Evolutionary conservation across 2,888 invertebrate species (phyloP), one percentile per base, ranked within the genome.

Genomic region (Rhagophthalmus giganteus): DNA sequence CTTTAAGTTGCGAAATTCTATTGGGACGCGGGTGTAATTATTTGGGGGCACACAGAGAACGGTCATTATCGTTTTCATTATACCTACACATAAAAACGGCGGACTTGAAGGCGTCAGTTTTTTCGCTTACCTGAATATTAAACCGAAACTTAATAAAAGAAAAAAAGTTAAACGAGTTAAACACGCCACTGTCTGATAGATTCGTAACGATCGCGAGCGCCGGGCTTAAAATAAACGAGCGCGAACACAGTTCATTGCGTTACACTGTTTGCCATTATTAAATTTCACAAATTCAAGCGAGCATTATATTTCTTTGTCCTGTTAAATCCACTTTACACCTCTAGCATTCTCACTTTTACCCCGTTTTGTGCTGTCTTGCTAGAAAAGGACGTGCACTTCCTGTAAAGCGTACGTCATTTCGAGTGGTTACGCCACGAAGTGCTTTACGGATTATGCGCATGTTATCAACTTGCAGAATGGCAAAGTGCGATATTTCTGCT

Each of bases 231-330:
- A 62, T 57, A 57, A 60, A 59, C 56, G 53, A 54, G 55, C 54
- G 55, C 58, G 60, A 61, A 58, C 59, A 62, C 62, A 59, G 57
- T 59, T 59, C 62, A 61, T 60, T 62, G 61, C 56, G 57, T 62
- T 59, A 57, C 58, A 55, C 51, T 55, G 60, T 58, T 60, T 59
- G 58, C 60, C 55, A 58, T 62, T 62, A 62, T 62, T 61, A 60
- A 62, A 62, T 62, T 61, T 61, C 50, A 56, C 55, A 58, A 55
- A 53, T 58, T 58, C 50, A 34, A 53, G 46, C 39, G 53, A 44
- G 53, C 50, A 55, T 55, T 53, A 44, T 47, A 41, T 41, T 41
- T 45, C 55, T 53, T 46, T 47, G 38, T 55, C 35, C 38, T 42
- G 38, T 37, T 48, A 50, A 58, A 51, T 46, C 52, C 50, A 55